phyloP scores from a whole-genome alignment of 2,797 vertebrate species.

The Clarias pachynema region DNA sequence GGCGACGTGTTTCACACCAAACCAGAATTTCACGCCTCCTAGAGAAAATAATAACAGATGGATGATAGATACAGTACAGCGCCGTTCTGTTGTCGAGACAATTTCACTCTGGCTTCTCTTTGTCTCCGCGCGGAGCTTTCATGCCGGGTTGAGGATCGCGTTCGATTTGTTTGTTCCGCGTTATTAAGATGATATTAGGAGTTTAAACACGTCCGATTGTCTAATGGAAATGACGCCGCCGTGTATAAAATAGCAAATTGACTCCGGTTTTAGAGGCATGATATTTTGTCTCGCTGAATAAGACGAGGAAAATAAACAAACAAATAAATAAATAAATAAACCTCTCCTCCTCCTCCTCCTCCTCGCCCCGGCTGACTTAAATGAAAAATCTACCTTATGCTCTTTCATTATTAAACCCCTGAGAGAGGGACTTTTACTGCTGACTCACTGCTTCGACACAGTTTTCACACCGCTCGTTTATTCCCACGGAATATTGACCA shows the following conservation, averaged over 20 bases:
- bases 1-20: neutral
- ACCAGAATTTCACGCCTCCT: neutral
- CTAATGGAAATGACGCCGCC: neutral
- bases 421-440: neutral
- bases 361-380: neutral
- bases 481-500: neutral
- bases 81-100: neutral
- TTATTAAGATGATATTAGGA: neutral
- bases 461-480: neutral
- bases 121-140: neutral
- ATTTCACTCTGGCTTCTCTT: neutral
- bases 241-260: neutral
- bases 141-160: neutral
- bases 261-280: neutral
- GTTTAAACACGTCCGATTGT: neutral
- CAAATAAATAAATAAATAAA: neutral
- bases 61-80: neutral
- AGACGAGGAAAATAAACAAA: too few species aligned
- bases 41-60: neutral
- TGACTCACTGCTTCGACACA: neutral
- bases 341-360: neutral
- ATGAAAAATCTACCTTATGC: neutral
- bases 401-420: neutral
- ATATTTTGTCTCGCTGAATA: neutral
- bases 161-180: neutral